Conservation (phyloP, 2,113 vertebrate genomes). For the Hyperoodon ampullatus region DNA sequence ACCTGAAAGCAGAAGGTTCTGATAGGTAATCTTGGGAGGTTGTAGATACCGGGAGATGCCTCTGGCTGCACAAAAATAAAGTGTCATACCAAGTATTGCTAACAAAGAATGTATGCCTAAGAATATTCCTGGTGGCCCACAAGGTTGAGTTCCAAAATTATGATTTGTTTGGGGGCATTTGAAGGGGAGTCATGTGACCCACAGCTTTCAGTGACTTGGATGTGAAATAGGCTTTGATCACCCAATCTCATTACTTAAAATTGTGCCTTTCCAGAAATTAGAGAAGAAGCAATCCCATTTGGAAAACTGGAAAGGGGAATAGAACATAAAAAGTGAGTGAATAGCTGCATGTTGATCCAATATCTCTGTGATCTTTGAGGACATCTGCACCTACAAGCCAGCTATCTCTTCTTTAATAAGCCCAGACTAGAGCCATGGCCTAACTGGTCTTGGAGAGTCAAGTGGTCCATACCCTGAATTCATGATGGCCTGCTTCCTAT, state of each 20-base stretch:
- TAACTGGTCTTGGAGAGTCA: not conserved
- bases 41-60: not conserved
- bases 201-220: not conserved
- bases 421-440: not conserved
- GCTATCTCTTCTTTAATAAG: not conserved
- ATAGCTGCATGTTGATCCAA: not conserved
- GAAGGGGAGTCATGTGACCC: not conserved
- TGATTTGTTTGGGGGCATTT: not conserved
- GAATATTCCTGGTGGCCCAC: not conserved
- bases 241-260: not conserved
- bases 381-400: not conserved
- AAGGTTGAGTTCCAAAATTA: not conserved
- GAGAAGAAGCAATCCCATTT: not conserved
- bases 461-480: not conserved
- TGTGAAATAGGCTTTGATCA: not conserved
- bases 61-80: constrained; percentile 17
- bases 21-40: not conserved
- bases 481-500: not conserved
- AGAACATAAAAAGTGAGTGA: not conserved
- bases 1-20: constrained; percentile 18
- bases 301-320: not conserved
- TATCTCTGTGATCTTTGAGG: not conserved
- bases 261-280: not conserved
- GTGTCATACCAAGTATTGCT: not conserved
- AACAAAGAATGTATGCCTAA: not conserved